A percentile compares a stretch with the other conserved stretches of the same genome.
phyloP scores from a whole-genome alignment of 2,888 invertebrate species.

The Oxycera nigricornis region DNA sequence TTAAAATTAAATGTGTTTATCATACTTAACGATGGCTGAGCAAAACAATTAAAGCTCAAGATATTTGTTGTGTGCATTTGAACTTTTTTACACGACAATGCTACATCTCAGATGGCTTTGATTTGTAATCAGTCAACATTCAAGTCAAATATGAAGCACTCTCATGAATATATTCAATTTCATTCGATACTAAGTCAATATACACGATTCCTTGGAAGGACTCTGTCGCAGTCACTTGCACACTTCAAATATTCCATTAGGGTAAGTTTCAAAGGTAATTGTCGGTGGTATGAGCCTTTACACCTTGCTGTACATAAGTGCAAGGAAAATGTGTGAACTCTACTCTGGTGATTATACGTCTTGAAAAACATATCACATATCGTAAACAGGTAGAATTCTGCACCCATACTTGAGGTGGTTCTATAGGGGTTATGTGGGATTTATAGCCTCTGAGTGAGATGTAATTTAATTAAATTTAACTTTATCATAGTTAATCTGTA shows the following conservation, averaged over 20 bases:
- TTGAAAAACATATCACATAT: not conserved
- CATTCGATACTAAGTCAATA: slow-evolving; percentile 17
- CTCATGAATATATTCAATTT: slow-evolving; percentile 12
- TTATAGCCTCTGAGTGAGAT: too few relatives aligned
- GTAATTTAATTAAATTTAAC: too few relatives aligned
- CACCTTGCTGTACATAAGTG: slow-evolving; percentile 8
- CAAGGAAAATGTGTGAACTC: not conserved
- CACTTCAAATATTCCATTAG: slow-evolving; percentile 24
- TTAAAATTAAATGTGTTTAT: too few relatives aligned
- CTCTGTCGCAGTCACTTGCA: not conserved
- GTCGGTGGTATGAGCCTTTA: slow-evolving; percentile 20
- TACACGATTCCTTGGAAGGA: not conserved
- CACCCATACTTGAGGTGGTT: too few relatives aligned
- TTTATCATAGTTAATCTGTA: too few relatives aligned
- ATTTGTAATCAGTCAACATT: slow-evolving; percentile 24
- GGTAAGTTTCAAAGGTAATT: slow-evolving; percentile 32
- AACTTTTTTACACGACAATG: slow-evolving; percentile 6
- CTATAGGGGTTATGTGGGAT: too few relatives aligned
- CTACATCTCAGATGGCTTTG: slow-evolving; percentile 11
- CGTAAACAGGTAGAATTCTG: slow-evolving; percentile 11
- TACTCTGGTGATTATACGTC: not conserved
- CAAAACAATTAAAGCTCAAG: too few relatives aligned
- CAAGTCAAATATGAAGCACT: slow-evolving; percentile 19
- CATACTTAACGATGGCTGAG: too few relatives aligned
- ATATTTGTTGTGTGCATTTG: too few relatives aligned